Evolutionary conservation across 2,797 vertebrate genomes (phyloP).

Genomic region (Neosalanx taihuensis): DNA sequence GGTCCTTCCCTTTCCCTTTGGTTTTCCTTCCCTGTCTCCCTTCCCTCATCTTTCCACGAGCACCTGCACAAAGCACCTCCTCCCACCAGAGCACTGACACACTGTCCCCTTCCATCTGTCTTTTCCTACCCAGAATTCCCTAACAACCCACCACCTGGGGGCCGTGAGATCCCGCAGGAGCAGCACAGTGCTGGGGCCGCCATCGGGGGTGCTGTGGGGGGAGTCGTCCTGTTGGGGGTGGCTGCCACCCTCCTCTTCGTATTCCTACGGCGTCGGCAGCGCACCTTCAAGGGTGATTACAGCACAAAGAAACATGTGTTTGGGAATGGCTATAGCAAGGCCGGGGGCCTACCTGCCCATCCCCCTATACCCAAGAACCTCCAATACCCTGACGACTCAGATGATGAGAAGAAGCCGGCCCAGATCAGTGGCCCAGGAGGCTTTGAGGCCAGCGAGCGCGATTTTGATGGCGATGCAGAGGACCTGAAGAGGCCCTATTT

Average conservation of each 20-base stretch:
- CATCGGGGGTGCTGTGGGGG: constrained; percentile 89
- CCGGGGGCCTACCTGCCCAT: constrained; percentile 82
- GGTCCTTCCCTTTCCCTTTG: constrained; percentile 59
- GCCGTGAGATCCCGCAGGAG: constrained; percentile 64
- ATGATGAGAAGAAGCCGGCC: constrained; percentile 94
- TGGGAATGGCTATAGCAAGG: constrained; percentile 96
- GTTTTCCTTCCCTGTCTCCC: constrained; percentile 73
- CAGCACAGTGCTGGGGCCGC: constrained; percentile 73
- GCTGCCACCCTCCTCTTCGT: constrained; percentile 84
- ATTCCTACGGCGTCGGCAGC: constrained; percentile 90
- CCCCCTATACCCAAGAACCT: constrained; percentile 91
- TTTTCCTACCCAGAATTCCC: constrained; percentile 99
- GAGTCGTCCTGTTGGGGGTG: constrained; percentile 80
- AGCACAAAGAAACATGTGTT: constrained; percentile 98
- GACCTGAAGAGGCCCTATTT: constrained; percentile 97
- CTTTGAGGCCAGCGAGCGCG: constrained; percentile 85
- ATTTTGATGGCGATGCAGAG: constrained; percentile 79
- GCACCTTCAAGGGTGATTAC: constrained; percentile 99
- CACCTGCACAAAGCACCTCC: constrained; percentile 76
- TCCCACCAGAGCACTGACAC: constrained; percentile 88
- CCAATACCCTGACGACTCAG: constrained; percentile 94
- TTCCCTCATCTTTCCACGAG: constrained; percentile 69
- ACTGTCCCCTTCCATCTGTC: constrained; percentile 95
- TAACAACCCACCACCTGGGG: constrained; percentile 76
- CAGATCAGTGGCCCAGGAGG: constrained; percentile 80